Conservation (phyloP, 2,113 vertebrate genomes). For the Haplotaxodon microlepis region DNA sequence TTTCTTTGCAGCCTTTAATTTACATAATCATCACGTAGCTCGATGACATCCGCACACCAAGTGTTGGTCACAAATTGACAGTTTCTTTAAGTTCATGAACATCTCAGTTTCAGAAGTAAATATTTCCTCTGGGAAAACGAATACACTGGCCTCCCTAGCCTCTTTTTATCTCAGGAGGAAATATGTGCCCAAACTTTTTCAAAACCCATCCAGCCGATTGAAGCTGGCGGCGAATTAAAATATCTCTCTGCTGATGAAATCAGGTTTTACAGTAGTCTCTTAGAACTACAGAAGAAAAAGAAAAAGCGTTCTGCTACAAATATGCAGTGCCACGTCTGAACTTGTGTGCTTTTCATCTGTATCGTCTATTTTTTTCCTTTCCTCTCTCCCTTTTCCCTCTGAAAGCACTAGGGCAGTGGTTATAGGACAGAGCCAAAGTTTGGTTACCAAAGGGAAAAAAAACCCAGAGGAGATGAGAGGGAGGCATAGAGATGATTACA, state of each 20-base stretch:
- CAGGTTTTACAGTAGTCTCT: background rate
- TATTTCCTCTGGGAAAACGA: background rate
- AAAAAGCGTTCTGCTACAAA: background rate
- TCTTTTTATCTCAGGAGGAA: background rate
- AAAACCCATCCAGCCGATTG: background rate
- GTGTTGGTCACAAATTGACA: background rate
- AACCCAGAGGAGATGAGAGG: constrained; percentile 2
- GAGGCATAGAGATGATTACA: constrained; percentile 33
- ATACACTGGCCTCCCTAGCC: background rate
- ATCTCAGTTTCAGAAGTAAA: background rate
- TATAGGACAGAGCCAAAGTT: background rate
- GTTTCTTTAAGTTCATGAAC: background rate
- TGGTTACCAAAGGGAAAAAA: background rate
- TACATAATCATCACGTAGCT: background rate
- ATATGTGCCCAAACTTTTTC: background rate
- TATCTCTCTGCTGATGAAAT: background rate
- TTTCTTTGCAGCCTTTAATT: background rate
- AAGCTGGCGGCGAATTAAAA: background rate
- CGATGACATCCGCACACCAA: background rate
- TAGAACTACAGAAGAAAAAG: background rate
- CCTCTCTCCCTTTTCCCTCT: background rate
- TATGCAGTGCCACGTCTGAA: constrained; percentile 2
- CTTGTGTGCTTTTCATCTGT: background rate
- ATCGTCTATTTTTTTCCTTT: background rate
- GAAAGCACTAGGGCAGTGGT: background rate